Evolutionary conservation across 2,888 invertebrate genomes (phyloP).

Genomic region (Pristionchus exspectatus): DNA sequence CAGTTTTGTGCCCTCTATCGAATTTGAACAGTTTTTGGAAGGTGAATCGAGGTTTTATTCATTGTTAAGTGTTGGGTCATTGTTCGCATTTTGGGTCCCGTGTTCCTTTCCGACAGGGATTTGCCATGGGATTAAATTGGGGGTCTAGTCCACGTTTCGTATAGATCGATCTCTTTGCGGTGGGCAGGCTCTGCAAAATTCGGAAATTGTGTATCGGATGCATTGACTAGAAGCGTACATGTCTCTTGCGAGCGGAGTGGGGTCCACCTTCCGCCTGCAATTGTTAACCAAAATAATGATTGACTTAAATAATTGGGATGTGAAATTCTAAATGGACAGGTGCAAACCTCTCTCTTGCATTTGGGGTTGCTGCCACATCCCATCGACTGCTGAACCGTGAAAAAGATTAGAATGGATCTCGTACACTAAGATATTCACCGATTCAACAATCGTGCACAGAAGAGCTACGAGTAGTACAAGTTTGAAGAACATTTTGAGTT

Average conservation of each 20-base stretch:
- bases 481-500: background rate
- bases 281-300: background rate
- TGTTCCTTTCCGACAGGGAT: background rate
- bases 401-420: background rate
- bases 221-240: background rate
- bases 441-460: background rate
- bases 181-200: background rate
- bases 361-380: background rate
- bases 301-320: background rate
- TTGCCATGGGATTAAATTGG: too few relatives aligned
- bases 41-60: slow-evolving; percentile 80
- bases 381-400: background rate
- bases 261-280: background rate
- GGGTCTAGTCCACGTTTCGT: background rate
- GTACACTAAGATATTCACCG: background rate
- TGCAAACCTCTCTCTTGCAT: background rate
- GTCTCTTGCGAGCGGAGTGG: background rate
- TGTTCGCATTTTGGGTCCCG: background rate
- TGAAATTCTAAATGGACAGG: background rate
- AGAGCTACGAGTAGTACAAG: background rate
- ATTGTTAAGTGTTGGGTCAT: background rate
- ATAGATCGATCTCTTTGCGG: background rate
- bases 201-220: background rate
- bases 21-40: slow-evolving; percentile 88
- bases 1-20: slow-evolving; percentile 89